Base-by-base conservation (phyloP, 1,140 invertebrate genomes). In the Bombus balteatus region DNA sequence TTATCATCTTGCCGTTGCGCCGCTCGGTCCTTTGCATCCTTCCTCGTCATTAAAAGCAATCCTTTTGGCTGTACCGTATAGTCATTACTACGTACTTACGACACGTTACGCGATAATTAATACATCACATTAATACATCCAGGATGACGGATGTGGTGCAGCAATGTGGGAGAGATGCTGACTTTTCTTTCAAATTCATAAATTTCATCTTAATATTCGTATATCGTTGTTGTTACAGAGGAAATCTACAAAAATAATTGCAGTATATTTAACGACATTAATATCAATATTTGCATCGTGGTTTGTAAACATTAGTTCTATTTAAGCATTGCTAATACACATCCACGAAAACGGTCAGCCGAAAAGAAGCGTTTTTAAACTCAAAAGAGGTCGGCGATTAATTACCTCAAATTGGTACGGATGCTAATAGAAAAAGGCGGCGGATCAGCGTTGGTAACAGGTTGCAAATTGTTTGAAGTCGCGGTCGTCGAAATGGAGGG, bases 91-190 rank as follows among this genome's bases (percentile, higher is more conserved):
- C 57, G 57, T 28, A 28, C 28, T 62, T 62, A n/a, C 28, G 82
- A 81, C 89, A 77, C 82, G 65, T 90, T 89, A 88, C 71, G 78
- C 76, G 75, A 83, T 90, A 90, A 89, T 90, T 89, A 89, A 90
- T 89, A 87, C 86, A 87, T 89, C 86, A 66, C 59, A 65, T 68
- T 25, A 37, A 68, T 39, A 25, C 70, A 57, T 86, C 37, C 78
- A 28, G 18, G 32, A 77, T 79, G 53, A 66, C 78, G 68, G 37
- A 65, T 76, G 47, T 22, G 39, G 32, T 3, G 34, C 39, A 25
- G 3, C 15, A 28, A 5, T 5, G n/a, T 22, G 34, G 28, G 37
- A 32, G 10, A 32, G 59, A 28, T 65, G 34, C n/a, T n/a, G 25
- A 68, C 43, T 59, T 71, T 47, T 37, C 3, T 22, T 28, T n/a